These are phyloP conservation scores for Chaetops frenatus DNA, from an alignment of 2,113 vertebrate genomes.

Conservation along the genomic window DNA sequence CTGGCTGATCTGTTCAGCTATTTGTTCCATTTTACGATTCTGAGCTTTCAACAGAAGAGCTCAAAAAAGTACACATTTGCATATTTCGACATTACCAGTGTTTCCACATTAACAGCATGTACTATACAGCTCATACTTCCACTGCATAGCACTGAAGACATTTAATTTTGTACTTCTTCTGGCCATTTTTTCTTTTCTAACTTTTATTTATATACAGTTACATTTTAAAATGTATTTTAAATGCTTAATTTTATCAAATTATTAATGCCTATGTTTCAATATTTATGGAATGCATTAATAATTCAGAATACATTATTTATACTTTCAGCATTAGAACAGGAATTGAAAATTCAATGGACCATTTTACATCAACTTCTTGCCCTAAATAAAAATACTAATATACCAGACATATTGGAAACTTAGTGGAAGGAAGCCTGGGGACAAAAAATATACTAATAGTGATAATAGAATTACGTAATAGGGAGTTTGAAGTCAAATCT, in stretches of 20 bases:
- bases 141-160: not conserved
- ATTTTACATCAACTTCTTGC: not conserved
- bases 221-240: not conserved
- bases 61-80: conserved; percentile 13
- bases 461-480: not conserved
- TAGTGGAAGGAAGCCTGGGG: not conserved
- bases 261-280: not conserved
- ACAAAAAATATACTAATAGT: not conserved
- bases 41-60: not conserved
- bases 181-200: not conserved
- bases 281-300: not conserved
- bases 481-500: not conserved
- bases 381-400: not conserved
- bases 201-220: not conserved
- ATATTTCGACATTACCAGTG: not conserved
- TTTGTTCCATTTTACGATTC: conserved; percentile 8
- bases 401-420: not conserved
- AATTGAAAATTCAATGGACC: not conserved
- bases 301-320: not conserved
- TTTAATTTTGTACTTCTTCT: not conserved
- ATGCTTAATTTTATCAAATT: conserved; percentile 1
- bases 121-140: not conserved
- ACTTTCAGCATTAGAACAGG: not conserved
- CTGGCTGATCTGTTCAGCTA: not conserved
- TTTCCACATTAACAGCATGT: not conserved